Evolutionary conservation across 2,113 vertebrate genomes (phyloP).

Genomic region (Salminus brasiliensis): DNA sequence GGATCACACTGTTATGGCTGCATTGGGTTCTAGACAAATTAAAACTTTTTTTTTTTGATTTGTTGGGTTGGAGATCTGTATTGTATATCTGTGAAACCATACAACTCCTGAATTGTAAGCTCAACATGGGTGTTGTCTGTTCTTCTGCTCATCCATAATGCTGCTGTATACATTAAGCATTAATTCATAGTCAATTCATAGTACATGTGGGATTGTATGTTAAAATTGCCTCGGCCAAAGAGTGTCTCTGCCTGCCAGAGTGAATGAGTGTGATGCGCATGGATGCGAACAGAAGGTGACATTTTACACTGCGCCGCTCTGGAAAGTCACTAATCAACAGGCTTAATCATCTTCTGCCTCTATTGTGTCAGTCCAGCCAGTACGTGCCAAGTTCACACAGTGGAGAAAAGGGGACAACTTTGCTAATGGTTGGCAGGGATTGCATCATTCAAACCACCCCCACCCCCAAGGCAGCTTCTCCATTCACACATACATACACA

Average conservation of each 20-base stretch:
- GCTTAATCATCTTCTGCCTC: slow-evolving; percentile 40
- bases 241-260: slow-evolving; percentile 14
- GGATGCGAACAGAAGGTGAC: slow-evolving; percentile 38
- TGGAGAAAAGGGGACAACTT: slow-evolving; percentile 48
- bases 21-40: neutral
- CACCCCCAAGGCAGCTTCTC: slow-evolving; percentile 46
- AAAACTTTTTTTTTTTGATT: too few species aligned
- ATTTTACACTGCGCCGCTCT: slow-evolving; percentile 40
- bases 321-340: slow-evolving; percentile 40
- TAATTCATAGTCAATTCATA: too few species aligned
- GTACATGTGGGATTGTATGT: neutral
- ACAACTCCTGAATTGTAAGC: too few species aligned
- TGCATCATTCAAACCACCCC: slow-evolving; percentile 61
- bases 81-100: too few species aligned
- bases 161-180: neutral
- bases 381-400: slow-evolving; percentile 56
- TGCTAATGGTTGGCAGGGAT: slow-evolving; percentile 62
- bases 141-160: too few species aligned
- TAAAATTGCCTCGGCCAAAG: neutral
- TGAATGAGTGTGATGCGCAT: slow-evolving; percentile 11
- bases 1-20: neutral
- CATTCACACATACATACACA: slow-evolving; percentile 50
- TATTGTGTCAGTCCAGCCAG: slow-evolving; percentile 45
- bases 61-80: too few species aligned
- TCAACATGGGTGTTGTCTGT: too few species aligned